Percentiles rank a stretch among this genome's conserved stretches.
Evolutionary conservation across 1,140 invertebrate genomes (phyloP).

Genomic region (Drosophila hydei): DNA sequence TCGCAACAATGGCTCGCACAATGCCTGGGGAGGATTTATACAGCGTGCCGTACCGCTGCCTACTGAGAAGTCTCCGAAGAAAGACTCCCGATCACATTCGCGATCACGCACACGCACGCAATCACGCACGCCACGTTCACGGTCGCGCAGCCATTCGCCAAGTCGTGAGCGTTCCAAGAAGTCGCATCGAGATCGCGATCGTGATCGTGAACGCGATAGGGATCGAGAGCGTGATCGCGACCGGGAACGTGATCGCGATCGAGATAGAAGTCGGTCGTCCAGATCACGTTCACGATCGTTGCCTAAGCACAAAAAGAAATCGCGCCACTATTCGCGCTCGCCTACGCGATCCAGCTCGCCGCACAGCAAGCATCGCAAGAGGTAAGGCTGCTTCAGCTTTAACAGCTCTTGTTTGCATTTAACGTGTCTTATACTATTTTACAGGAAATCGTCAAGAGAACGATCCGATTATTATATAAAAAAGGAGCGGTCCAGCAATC

Average conservation of each 20-base stretch:
- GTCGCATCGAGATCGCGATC: slow-evolving; percentile 54
- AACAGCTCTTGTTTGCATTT: neutral
- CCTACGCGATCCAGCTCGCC: slow-evolving; percentile 78
- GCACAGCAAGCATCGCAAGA: slow-evolving; percentile 79
- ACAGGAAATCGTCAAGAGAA: slow-evolving; percentile 68
- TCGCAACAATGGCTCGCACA: slow-evolving; percentile 85
- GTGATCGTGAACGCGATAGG: slow-evolving; percentile 31
- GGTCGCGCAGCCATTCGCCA: slow-evolving; percentile 68
- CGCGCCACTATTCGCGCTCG: slow-evolving; percentile 77
- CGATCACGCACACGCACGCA: slow-evolving; percentile 68
- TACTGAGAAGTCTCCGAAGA: slow-evolving; percentile 71
- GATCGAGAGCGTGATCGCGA: slow-evolving; percentile 41
- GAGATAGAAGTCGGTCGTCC: slow-evolving; percentile 80
- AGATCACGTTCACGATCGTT: slow-evolving; percentile 82
- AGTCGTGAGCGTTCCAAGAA: slow-evolving; percentile 84
- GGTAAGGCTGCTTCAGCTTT: slow-evolving; percentile 39
- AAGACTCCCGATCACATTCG: slow-evolving; percentile 73
- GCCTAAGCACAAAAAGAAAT: slow-evolving; percentile 80
- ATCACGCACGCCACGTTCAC: slow-evolving; percentile 73
- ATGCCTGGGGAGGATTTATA: slow-evolving; percentile 88
- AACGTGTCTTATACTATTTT: too few species aligned
- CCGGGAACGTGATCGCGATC: slow-evolving; percentile 44
- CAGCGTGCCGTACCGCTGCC: slow-evolving; percentile 75
- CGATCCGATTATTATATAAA: slow-evolving; percentile 75
- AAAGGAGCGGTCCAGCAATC: slow-evolving; percentile 64